Conservation (phyloP, 2,113 vertebrate species). For the Sebastes fasciatus region DNA sequence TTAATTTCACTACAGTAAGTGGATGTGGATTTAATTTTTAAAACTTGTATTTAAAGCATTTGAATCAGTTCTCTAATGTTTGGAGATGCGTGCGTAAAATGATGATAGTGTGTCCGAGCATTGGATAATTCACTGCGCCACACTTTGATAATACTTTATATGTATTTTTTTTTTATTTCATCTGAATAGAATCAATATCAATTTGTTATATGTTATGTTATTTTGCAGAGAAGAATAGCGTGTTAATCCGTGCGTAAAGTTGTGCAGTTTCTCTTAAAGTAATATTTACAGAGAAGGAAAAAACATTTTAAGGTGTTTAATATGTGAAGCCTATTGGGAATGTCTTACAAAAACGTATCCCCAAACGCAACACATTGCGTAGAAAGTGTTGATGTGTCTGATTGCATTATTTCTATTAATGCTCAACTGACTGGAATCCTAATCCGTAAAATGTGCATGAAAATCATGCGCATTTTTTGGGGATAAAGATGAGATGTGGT, state of each 20-base stretch:
- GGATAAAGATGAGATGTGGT: conserved; percentile 31
- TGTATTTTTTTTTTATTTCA: neutral
- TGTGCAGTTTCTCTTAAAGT: neutral
- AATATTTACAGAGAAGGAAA: conserved; percentile 19
- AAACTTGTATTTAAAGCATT: neutral
- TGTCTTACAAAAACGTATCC: neutral
- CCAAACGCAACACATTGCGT: neutral
- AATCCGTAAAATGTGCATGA: conserved; percentile 3
- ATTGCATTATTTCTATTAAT: neutral
- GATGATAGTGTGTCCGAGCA: neutral
- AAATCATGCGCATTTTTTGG: conserved; percentile 34
- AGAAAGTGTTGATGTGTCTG: neutral
- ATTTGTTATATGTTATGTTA: neutral
- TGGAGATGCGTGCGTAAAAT: conserved; percentile 51
- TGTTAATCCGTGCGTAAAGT: neutral
- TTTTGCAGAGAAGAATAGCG: neutral
- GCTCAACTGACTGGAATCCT: neutral
- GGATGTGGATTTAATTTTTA: neutral
- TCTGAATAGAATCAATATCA: neutral
- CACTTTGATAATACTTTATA: neutral
- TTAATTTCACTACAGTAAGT: neutral
- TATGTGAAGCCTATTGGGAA: neutral
- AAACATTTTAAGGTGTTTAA: conserved; percentile 6
- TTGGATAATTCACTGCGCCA: neutral
- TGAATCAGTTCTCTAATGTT: conserved; percentile 5